Evolutionary conservation across 2,797 vertebrate species (phyloP).

Genomic region (Brotula barbata): DNA sequence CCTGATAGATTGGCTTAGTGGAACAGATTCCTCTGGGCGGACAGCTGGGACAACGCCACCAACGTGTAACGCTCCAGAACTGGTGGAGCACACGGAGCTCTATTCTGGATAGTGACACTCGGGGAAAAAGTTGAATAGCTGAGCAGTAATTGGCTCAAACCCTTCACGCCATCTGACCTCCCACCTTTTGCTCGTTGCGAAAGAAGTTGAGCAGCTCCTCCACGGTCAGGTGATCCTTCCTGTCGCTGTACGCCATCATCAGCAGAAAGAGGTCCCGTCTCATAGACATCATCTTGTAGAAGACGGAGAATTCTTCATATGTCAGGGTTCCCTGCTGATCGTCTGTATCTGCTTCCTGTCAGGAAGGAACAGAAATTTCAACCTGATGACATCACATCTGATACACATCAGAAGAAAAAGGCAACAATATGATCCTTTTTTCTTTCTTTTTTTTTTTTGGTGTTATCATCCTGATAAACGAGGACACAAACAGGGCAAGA

Average conservation of each 20-base stretch:
- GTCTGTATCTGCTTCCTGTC: conserved; percentile 95
- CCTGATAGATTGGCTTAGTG: conserved; percentile 44
- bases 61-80: conserved; percentile 20
- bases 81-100: conserved; percentile 2
- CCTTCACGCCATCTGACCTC: neutral
- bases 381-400: too few species aligned
- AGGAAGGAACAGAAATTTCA: neutral
- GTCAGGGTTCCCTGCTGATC: conserved; percentile 95
- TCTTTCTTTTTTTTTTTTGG: too few species aligned
- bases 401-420: too few species aligned
- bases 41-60: conserved; percentile 35
- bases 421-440: too few species aligned
- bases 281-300: conserved; percentile 99
- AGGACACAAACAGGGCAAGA: too few species aligned
- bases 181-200: conserved; percentile 89
- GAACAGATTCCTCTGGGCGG: conserved; percentile 46
- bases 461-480: too few species aligned
- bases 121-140: neutral
- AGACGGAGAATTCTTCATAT: conserved; percentile 96
- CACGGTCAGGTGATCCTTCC: conserved; percentile 91
- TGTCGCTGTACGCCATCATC: conserved; percentile 93
- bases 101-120: conserved; percentile 11
- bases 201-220: conserved; percentile 93
- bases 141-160: neutral
- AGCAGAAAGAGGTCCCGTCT: conserved; percentile 92